Evolutionary conservation across 1,140 invertebrate species (phyloP).

Genomic region (Homarus americanus): DNA sequence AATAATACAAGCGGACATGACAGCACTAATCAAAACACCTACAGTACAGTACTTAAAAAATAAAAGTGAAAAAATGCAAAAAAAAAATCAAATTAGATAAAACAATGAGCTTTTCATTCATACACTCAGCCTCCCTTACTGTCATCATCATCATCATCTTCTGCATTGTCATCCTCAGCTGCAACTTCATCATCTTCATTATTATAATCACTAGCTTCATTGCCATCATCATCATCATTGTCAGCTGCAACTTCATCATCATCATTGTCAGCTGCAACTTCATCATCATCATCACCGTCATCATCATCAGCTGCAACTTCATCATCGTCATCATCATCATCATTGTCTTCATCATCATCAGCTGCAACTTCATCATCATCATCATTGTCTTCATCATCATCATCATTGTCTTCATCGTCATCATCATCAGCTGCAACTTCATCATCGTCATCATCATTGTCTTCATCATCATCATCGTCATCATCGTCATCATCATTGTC

Average conservation of each 20-base stretch:
- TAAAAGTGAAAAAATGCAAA: too few relatives aligned
- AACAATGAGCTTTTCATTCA: not conserved
- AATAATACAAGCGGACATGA: too few relatives aligned
- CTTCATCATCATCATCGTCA: not conserved
- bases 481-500: not conserved
- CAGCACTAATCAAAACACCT: too few relatives aligned
- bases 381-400: not conserved
- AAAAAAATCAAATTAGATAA: not conserved
- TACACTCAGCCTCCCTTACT: slow-evolving; percentile 11
- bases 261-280: not conserved
- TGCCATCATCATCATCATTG: not conserved
- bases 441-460: not conserved
- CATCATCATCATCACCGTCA: not conserved
- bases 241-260: not conserved
- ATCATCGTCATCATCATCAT: not conserved
- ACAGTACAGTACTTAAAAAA: too few relatives aligned
- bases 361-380: too few relatives aligned
- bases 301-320: not conserved
- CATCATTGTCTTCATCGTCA: not conserved
- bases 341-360: not conserved
- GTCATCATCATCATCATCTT: not conserved
- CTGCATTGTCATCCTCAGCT: not conserved
- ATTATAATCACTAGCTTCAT: not conserved
- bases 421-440: not conserved
- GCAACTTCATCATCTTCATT: not conserved